A percentile compares a stretch with the other conserved stretches of the same genome.
These are phyloP conservation scores for Parthenolecanium corni DNA, from an alignment of 2,888 invertebrate species.

Conservation along the genomic window DNA sequence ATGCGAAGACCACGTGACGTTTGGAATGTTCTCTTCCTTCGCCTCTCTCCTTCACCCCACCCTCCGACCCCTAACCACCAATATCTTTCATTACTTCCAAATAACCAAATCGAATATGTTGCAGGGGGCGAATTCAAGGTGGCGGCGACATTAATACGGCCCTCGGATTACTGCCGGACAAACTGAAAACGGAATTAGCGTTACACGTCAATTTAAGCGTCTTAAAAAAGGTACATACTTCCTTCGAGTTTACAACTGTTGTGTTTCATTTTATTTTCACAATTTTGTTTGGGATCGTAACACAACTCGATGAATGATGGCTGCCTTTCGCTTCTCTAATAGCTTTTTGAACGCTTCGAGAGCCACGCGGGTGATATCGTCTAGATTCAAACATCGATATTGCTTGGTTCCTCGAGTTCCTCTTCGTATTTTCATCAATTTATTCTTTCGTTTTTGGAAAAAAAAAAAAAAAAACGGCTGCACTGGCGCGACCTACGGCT, in stretches of 20 bases:
- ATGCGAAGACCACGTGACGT: too few relatives aligned
- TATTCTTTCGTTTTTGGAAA: too few relatives aligned
- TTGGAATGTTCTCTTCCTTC: too few relatives aligned
- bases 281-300: too few relatives aligned
- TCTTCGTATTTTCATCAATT: too few relatives aligned
- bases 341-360: neutral
- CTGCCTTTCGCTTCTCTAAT: neutral
- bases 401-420: too few relatives aligned
- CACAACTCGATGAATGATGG: too few relatives aligned
- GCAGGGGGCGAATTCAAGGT: slow-evolving; percentile 81
- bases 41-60: too few relatives aligned
- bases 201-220: slow-evolving; percentile 91
- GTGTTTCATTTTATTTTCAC: too few relatives aligned
- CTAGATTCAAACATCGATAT: too few relatives aligned
- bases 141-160: slow-evolving; percentile 94
- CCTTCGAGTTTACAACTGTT: too few relatives aligned
- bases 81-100: slow-evolving; percentile 8
- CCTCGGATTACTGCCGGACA: slow-evolving; percentile 82
- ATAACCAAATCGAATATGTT: too few relatives aligned
- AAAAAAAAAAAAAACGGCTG: neutral
- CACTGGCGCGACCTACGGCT: neutral
- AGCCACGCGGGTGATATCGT: neutral
- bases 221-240: slow-evolving; percentile 65
- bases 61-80: neutral
- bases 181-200: slow-evolving; percentile 90